A percentile compares a stretch with the other conserved stretches of the same genome.
These are phyloP conservation scores for Callyntrura guangdongensis DNA, from an alignment of 2,888 invertebrate genomes.

Conservation along the genomic window DNA sequence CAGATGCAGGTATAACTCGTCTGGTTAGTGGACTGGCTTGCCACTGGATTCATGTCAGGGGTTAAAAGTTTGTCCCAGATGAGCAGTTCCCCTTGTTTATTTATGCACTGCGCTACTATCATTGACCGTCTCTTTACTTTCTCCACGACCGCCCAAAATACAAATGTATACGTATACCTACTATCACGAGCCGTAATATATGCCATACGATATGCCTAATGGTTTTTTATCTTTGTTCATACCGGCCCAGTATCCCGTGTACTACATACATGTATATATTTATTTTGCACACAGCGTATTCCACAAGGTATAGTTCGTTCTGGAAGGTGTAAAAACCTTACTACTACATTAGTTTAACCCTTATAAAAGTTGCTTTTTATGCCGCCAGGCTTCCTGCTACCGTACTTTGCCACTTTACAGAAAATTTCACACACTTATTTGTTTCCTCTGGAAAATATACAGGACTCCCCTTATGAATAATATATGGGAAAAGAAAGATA, in stretches of 20 bases:
- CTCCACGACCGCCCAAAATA: not conserved
- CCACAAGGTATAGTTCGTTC: not conserved
- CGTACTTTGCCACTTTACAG: constrained; percentile 12
- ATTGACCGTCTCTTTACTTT: constrained; percentile 11
- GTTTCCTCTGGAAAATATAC: not conserved
- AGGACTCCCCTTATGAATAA: constrained; percentile 1
- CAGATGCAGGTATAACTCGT: not conserved
- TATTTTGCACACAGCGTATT: not conserved
- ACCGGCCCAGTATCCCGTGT: too few species aligned
- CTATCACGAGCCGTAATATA: not conserved
- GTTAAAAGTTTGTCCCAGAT: constrained; percentile 74
- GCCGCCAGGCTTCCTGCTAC: not conserved
- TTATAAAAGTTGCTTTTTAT: not conserved
- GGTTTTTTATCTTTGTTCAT: too few species aligned
- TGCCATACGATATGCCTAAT: too few species aligned
- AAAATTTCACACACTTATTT: not conserved
- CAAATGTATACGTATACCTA: too few species aligned
- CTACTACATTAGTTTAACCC: not conserved
- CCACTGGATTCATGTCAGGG: constrained; percentile 69
- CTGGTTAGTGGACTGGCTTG: constrained; percentile 22
- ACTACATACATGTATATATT: too few species aligned
- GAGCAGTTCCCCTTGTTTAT: constrained; percentile 72
- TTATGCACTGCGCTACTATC: constrained; percentile 58
- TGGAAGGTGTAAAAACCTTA: not conserved
- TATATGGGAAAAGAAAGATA: not conserved